Evolutionary conservation across 2,888 invertebrate species (phyloP).

Genomic region (Chloromyia formosa): DNA sequence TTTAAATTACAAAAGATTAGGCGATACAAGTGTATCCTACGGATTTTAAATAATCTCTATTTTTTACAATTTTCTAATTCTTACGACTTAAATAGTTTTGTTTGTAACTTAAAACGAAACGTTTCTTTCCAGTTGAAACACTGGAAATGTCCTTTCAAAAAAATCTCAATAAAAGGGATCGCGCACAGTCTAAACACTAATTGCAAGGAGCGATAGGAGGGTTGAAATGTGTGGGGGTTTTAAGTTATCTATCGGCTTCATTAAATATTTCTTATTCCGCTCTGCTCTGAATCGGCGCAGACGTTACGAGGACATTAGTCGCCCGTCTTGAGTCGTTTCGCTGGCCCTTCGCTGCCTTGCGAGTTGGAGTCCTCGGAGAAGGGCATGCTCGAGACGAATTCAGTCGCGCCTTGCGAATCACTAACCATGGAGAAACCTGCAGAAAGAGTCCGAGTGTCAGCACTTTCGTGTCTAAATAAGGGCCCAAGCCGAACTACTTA

Average conservation of each 20-base stretch:
- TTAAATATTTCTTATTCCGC: not conserved
- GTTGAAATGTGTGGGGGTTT: not conserved
- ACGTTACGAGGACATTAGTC: slow-evolving; percentile 34
- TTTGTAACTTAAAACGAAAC: not conserved
- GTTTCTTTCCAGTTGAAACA: too few species aligned
- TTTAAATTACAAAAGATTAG: not conserved
- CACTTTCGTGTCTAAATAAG: too few species aligned
- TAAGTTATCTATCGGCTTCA: not conserved
- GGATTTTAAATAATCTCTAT: not conserved
- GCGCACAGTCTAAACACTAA: not conserved
- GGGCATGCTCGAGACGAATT: slow-evolving; percentile 86
- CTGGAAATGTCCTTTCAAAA: not conserved
- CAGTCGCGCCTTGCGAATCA: slow-evolving; percentile 88
- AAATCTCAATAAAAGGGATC: not conserved
- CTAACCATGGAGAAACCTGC: slow-evolving; percentile 89
- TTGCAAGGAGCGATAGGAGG: not conserved
- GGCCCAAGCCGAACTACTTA: too few species aligned
- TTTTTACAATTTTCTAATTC: slow-evolving; percentile 6
- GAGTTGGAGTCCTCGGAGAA: slow-evolving; percentile 93
- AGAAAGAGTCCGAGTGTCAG: slow-evolving; percentile 46
- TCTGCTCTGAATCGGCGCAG: not conserved
- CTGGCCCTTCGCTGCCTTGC: slow-evolving; percentile 79
- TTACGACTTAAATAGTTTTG: not conserved
- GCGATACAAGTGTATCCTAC: not conserved
- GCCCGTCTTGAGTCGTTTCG: slow-evolving; percentile 81